Evolutionary conservation across 1,140 invertebrate species (phyloP), one percentile per base, ranked within the genome.

Genomic region (Zaprionus africanus): DNA sequence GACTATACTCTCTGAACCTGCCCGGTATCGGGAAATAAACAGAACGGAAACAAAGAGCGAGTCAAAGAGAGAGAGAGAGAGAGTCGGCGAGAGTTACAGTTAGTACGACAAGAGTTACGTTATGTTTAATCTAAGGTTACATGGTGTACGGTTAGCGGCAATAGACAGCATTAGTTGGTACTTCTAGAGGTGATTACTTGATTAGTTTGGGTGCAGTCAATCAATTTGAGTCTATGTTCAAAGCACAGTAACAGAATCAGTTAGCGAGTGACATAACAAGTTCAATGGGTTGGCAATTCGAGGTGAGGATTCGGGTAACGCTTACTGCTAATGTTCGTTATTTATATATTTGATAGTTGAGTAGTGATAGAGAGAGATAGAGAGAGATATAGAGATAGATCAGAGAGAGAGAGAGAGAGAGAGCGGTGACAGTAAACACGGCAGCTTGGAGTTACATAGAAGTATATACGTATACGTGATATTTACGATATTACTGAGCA

Each of bases 391-490:
- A 82, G 34, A 69, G 57, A 75, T 17, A 49, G 31, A 62, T 28
- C 38, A 57, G 15, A 77, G 34, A 67, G 53, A 67, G 24, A 63
- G 54, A 80, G 78, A 80, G 81, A 80, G 74, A 76, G 74, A 73
- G 69, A 70, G 75, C 79, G 56, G 81, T 83, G 81, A 81, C 76
- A 76, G 76, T 74, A 56, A 81, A 81, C 81, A 88, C 85, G 79
- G 73, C 79, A 85, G 85, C 73, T 90, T 87, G 73, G 77, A 62
- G 65, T 90, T 90, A 84, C 85, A 88, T 79, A 65, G 66, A 88
- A 81, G 73, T 74, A 78, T 67, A 57, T 82, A 90, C 78, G 81
- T 81, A 79, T 90, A 82, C 69, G 79, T 90, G 85, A 90, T 90
- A 77, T 69, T 85, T 90, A 90, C 81, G 81, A 60, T 62, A 66